These are phyloP conservation scores for Copidosoma aretas DNA, from an alignment of 2,888 invertebrate genomes.

Conservation along the genomic window DNA sequence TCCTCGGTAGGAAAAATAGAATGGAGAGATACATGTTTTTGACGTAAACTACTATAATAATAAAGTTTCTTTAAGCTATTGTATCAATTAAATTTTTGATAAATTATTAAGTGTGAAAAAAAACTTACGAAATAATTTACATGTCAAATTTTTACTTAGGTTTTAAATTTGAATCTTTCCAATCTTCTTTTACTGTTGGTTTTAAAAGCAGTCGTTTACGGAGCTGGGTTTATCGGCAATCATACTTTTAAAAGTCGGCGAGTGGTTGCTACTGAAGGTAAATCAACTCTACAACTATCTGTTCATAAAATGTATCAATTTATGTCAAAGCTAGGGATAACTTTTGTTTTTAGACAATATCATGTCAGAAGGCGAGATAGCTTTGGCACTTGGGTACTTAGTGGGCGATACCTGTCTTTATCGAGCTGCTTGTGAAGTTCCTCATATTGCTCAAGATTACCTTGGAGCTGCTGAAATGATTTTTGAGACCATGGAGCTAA, in stretches of 20 bases:
- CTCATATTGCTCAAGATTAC: slow-evolving; percentile 76
- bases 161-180: slow-evolving; percentile 81
- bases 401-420: slow-evolving; percentile 77
- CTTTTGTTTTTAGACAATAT: slow-evolving; percentile 48
- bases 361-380: slow-evolving; percentile 72
- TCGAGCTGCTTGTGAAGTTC: slow-evolving; percentile 77
- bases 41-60: too few species aligned
- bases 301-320: not conserved
- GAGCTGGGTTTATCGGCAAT: slow-evolving; percentile 77
- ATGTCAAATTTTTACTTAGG: slow-evolving; percentile 60
- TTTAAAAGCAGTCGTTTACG: slow-evolving; percentile 81
- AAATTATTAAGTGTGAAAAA: not conserved
- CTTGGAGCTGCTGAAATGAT: slow-evolving; percentile 79
- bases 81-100: too few species aligned
- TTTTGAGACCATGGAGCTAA: slow-evolving; percentile 73
- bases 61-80: too few species aligned
- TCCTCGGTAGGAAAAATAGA: too few species aligned
- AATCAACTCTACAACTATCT: not conserved
- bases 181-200: slow-evolving; percentile 81
- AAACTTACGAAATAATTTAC: not conserved
- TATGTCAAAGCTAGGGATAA: not conserved
- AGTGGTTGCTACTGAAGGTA: slow-evolving; percentile 51
- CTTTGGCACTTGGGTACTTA: slow-evolving; percentile 74
- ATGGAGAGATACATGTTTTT: too few species aligned
- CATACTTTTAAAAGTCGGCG: slow-evolving; percentile 64